Evolutionary conservation across 92 coral and sea anemone genomes (phyloP), one percentile per base, ranked within the genome.

Genomic region (Muricea muricata): DNA sequence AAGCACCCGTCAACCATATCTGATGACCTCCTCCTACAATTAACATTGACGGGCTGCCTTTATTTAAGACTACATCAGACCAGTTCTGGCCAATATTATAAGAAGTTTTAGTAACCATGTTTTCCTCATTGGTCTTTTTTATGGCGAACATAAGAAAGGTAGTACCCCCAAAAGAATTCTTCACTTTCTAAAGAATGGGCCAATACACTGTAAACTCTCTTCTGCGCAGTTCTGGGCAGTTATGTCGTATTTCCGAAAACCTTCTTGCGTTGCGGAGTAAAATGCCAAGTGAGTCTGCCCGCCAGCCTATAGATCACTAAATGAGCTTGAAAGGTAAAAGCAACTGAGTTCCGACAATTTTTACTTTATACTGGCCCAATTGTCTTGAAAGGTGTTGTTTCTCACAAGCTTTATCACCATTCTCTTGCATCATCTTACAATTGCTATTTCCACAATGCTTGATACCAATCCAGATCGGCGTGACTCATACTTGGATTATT

Each of bases 11-110:
- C 60, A 1, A 4, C 35, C 6, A 0, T 42, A 47, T 32, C 21
- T 9, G 29, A 47, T 3, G 17, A 25, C 21, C 42, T 25, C 7
- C 0, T 61, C 6, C 35, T 73, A 73, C 1, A 9, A 24, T 73
- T 26, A 73, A 73, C 25, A 48, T 73, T 1, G 79, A 73, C 46
- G 79, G 79, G 12, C 79, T 41, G 21, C 79, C 79, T 1, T 25
- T 73, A 14, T 73, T 73, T 24, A 73, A 73, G 29, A 42, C 79
- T 1, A 5, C 79, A 2, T 17, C 1, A 17, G 60, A 15, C 20
- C 60, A 52, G 18, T 52, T 52, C 60, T 52, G 60, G 60, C 60
- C 60, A 18, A 52, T 52, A 2, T 13, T 52, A 52, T 23, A 25
- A 4, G 2, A 25, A n/a, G n/a, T n/a, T n/a, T 52, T 20, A 18